phyloP scores from a whole-genome alignment of 2,113 vertebrate species.

The Trematocara macrostoma region DNA sequence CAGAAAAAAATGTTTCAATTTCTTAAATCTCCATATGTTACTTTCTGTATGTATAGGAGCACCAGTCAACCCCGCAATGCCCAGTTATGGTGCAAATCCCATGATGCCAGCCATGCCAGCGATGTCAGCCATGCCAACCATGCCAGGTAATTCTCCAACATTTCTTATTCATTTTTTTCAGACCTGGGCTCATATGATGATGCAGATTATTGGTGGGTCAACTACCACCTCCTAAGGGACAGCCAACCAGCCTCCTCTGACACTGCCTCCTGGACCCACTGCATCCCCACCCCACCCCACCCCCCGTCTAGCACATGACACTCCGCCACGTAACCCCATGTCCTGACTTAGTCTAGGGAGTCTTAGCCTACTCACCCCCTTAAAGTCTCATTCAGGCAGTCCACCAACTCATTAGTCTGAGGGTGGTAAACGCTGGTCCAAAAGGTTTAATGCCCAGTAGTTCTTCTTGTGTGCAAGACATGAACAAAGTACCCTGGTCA shows the following conservation, averaged over 20 bases:
- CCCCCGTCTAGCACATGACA: background rate
- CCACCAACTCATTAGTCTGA: background rate
- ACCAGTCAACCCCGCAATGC: constrained; percentile 69
- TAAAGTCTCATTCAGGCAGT: background rate
- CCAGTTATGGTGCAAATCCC: constrained; percentile 72
- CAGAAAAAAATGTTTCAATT: background rate
- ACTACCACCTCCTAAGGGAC: background rate
- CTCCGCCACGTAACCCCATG: background rate
- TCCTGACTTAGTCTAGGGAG: background rate
- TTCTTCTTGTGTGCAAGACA: background rate
- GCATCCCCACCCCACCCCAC: background rate
- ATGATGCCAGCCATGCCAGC: constrained; percentile 69
- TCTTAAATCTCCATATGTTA: background rate
- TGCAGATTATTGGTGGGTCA: background rate
- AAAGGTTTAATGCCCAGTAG: background rate
- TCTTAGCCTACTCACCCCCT: background rate
- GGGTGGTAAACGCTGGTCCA: background rate
- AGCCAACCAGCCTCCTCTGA: background rate
- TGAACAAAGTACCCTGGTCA: background rate
- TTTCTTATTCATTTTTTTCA: background rate
- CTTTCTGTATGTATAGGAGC: constrained; percentile 52
- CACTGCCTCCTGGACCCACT: background rate
- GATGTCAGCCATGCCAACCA: constrained; percentile 51
- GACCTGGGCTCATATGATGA: background rate
- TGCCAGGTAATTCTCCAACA: constrained; percentile 43